Evolutionary conservation across 2,888 invertebrate genomes (phyloP).

Genomic region (Bombyx huttoni): DNA sequence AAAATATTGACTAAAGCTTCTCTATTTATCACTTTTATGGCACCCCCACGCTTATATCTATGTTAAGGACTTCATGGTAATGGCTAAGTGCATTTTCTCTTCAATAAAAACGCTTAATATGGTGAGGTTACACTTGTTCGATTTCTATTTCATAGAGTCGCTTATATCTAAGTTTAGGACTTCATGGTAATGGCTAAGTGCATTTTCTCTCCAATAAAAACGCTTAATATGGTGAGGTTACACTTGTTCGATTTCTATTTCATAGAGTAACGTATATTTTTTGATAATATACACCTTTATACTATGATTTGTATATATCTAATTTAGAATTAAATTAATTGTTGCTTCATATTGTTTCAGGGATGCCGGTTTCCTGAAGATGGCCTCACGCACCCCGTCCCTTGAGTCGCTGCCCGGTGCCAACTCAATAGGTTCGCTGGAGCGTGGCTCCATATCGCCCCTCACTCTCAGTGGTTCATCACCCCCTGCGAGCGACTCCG

Average conservation of each 20-base stretch:
- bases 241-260: neutral
- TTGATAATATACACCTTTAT: too few relatives aligned
- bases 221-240: neutral
- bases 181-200: slow-evolving; percentile 21
- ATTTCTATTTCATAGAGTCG: neutral
- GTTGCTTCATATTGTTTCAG: slow-evolving; percentile 70
- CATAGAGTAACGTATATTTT: neutral
- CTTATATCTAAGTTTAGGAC: slow-evolving; percentile 29
- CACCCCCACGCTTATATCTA: slow-evolving; percentile 28
- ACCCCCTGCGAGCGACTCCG: slow-evolving; percentile 88
- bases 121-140: neutral
- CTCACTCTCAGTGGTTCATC: slow-evolving; percentile 90
- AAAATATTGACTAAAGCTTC: slow-evolving; percentile 47
- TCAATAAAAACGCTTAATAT: slow-evolving; percentile 1
- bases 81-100: slow-evolving; percentile 30
- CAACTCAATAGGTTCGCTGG: slow-evolving; percentile 92
- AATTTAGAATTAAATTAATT: slow-evolving; percentile 7
- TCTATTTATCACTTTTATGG: slow-evolving; percentile 53
- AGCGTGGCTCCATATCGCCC: slow-evolving; percentile 86
- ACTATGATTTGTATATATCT: neutral
- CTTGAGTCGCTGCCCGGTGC: slow-evolving; percentile 93
- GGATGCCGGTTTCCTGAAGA: slow-evolving; percentile 92
- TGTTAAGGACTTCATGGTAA: slow-evolving; percentile 30
- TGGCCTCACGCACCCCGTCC: slow-evolving; percentile 94
- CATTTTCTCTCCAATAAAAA: slow-evolving; percentile 21